phyloP scores from a whole-genome alignment of 2,888 invertebrate species.

The Alloplasta piceator region DNA sequence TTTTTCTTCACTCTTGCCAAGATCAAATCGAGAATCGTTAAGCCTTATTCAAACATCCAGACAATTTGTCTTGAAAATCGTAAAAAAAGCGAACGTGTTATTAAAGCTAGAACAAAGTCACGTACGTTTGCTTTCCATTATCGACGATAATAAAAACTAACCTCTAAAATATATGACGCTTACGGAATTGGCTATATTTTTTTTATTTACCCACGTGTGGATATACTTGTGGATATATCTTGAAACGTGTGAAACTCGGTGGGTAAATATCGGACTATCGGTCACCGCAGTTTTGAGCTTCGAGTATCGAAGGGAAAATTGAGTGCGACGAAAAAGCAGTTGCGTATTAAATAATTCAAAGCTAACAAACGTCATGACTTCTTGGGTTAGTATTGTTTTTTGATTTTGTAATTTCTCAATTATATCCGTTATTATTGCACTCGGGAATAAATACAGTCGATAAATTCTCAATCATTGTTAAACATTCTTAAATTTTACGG shows the following conservation, averaged over 20 bases:
- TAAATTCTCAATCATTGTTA: no score
- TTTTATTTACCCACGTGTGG: neutral
- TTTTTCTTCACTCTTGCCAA: no score
- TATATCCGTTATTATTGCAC: no score
- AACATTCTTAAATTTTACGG: no score
- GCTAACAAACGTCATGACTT: constrained; percentile 16
- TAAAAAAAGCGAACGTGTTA: constrained; percentile 34
- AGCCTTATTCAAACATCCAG: constrained; percentile 17
- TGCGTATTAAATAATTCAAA: constrained; percentile 60
- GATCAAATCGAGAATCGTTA: no score
- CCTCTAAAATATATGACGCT: constrained; percentile 31
- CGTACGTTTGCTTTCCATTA: constrained; percentile 68
- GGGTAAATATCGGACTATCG: constrained; percentile 3
- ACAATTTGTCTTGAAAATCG: constrained; percentile 4
- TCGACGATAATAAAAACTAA: constrained; percentile 56
- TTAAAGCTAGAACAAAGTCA: constrained; percentile 51
- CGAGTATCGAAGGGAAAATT: constrained; percentile 48
- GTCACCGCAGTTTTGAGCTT: constrained; percentile 6
- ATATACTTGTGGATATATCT: constrained; percentile 5
- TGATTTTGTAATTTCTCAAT: no score
- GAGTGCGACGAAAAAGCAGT: constrained; percentile 44
- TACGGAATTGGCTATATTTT: neutral
- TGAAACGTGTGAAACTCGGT: constrained; percentile 30
- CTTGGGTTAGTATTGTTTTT: neutral
- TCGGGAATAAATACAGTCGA: neutral